Percentiles rank a stretch among this genome's conserved stretches.
These are phyloP conservation scores for Xestia rhomboidea DNA, from an alignment of 2,888 invertebrate genomes.

Conservation along the genomic window DNA sequence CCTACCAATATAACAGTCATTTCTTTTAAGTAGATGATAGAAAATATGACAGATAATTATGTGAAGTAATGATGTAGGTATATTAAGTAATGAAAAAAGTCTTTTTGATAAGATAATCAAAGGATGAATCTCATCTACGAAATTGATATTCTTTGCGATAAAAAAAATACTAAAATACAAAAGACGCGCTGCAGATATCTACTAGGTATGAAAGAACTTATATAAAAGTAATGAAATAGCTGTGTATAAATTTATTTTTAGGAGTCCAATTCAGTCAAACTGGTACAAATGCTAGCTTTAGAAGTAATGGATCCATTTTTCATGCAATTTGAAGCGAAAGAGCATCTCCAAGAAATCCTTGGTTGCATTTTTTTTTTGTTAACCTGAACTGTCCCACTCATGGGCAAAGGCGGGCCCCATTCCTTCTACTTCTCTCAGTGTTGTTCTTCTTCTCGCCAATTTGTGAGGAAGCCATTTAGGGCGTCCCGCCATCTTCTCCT, in stretches of 20 bases:
- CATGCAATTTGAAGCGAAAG: not conserved
- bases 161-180: not conserved
- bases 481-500: not conserved
- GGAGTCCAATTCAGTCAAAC: not conserved
- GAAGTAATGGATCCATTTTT: not conserved
- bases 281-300: not conserved
- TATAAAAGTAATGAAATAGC: not conserved
- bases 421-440: not conserved
- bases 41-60: slow-evolving; percentile 41
- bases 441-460: not conserved
- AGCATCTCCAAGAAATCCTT: not conserved
- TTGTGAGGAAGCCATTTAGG: not conserved
- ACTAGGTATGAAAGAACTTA: not conserved
- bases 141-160: not conserved
- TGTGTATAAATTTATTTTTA: not conserved
- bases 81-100: slow-evolving; percentile 6
- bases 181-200: not conserved
- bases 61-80: slow-evolving; percentile 15
- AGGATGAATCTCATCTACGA: not conserved
- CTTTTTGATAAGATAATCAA: not conserved
- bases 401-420: not conserved
- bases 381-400: not conserved
- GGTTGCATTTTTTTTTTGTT: not conserved
- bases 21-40: slow-evolving; percentile 21
- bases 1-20: slow-evolving; percentile 1